These are phyloP conservation scores for Turritopsis dohrnii DNA, from an alignment of 30 jellyfish, hydroid and myxozoan genomes.

Conservation along the genomic window DNA sequence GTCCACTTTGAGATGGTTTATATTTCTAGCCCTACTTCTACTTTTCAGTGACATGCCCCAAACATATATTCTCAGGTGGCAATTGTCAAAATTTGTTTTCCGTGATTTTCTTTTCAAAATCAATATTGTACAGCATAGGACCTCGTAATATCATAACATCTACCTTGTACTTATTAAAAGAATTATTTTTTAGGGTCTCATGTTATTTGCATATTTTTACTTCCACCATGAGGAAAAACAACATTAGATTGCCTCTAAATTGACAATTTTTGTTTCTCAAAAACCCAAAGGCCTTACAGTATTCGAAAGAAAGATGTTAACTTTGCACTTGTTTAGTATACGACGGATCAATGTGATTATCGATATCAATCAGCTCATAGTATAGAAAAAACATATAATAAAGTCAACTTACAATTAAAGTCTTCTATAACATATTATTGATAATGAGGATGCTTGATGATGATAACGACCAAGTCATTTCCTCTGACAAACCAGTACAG, in stretches of 20 bases:
- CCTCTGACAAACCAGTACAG: not conserved
- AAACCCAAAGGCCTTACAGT: not conserved
- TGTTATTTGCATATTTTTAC: not conserved
- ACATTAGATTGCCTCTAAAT: not conserved
- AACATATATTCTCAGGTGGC: not conserved
- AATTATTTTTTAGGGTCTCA: not conserved
- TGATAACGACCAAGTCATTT: not conserved
- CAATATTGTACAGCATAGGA: not conserved
- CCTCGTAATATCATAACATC: not conserved
- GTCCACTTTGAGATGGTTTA: not conserved
- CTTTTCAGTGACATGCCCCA: not conserved
- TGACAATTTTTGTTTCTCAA: not conserved
- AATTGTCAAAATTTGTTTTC: not conserved
- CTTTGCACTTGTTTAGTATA: not conserved
- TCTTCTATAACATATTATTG: not conserved
- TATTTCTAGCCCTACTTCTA: not conserved
- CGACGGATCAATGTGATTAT: not conserved
- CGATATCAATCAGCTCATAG: not conserved
- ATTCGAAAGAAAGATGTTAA: not conserved
- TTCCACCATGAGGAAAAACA: not conserved
- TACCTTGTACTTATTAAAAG: not conserved
- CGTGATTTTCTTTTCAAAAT: not conserved
- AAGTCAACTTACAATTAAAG: not conserved
- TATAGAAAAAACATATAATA: not conserved
- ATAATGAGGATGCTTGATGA: not conserved